Evolutionary conservation across 2,888 invertebrate species (phyloP).

Genomic region (Penaeus monodon): DNA sequence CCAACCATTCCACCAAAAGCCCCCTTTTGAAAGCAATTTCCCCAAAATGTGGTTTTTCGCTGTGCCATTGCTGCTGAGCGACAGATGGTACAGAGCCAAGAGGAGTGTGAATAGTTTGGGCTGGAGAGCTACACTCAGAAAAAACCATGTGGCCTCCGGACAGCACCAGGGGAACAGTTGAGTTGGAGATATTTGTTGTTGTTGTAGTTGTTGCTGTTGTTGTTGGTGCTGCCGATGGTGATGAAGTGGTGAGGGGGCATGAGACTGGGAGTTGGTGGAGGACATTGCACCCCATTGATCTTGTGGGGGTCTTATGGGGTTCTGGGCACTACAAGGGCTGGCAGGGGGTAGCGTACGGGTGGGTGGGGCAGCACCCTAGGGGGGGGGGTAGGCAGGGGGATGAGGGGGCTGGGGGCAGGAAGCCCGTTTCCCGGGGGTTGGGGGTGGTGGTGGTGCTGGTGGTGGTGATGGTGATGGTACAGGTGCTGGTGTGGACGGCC

Average conservation of each 20-base stretch:
- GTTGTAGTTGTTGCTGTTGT: slow-evolving; percentile 33
- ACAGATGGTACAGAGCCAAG: slow-evolving; percentile 40
- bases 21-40: slow-evolving; percentile 62
- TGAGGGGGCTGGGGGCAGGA: slow-evolving; percentile 46
- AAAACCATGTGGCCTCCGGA: slow-evolving; percentile 38
- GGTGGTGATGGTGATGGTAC: slow-evolving; percentile 61
- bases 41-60: slow-evolving; percentile 63
- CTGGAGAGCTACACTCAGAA: slow-evolving; percentile 45
- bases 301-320: slow-evolving; percentile 42
- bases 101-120: slow-evolving; percentile 35
- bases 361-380: slow-evolving; percentile 60
- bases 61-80: slow-evolving; percentile 60
- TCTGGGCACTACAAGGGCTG: slow-evolving; percentile 59
- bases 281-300: slow-evolving; percentile 50
- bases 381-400: slow-evolving; percentile 51
- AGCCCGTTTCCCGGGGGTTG: slow-evolving; percentile 51
- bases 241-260: slow-evolving; percentile 49
- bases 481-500: slow-evolving; percentile 58
- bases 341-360: slow-evolving; percentile 59
- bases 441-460: slow-evolving; percentile 17
- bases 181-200: slow-evolving; percentile 55
- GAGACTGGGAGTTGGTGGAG: slow-evolving; percentile 51
- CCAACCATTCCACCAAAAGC: slow-evolving; percentile 64
- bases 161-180: slow-evolving; percentile 52
- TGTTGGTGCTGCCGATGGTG: slow-evolving; percentile 45